Percentiles rank a stretch among this genome's conserved stretches.
phyloP scores from a whole-genome alignment of 2,888 invertebrate genomes.

The Calameuta pallipes region DNA sequence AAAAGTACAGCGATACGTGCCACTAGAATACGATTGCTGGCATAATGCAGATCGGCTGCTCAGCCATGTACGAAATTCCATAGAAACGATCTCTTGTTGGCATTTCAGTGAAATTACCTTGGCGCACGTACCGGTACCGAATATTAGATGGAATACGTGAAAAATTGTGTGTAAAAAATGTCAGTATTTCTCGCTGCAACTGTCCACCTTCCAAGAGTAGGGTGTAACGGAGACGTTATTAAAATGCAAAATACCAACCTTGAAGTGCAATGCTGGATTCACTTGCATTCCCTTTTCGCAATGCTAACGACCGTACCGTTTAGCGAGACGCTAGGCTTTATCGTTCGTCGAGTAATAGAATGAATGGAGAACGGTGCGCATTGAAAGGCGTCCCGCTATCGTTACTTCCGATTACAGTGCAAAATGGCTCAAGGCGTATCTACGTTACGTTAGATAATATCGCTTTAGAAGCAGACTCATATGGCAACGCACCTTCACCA shows the following conservation, averaged over 20 bases:
- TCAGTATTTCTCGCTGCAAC: background rate
- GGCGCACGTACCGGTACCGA: background rate
- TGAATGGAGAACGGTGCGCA: background rate
- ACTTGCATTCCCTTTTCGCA: background rate
- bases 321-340: background rate
- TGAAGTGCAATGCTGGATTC: background rate
- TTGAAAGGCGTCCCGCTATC: background rate
- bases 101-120: background rate
- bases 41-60: background rate
- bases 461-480: background rate
- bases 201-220: background rate
- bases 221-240: background rate
- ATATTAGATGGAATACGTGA: background rate
- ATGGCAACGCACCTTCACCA: constrained; percentile 64
- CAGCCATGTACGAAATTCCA: background rate
- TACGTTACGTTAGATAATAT: background rate
- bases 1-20: background rate
- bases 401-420: background rate
- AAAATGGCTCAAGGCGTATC: background rate
- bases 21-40: background rate
- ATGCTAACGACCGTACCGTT: background rate
- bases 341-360: background rate
- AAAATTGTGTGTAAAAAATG: background rate
- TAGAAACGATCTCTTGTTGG: background rate
- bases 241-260: background rate